Evolutionary conservation across 2,888 invertebrate species (phyloP).

Genomic region (Andrena praecox): DNA sequence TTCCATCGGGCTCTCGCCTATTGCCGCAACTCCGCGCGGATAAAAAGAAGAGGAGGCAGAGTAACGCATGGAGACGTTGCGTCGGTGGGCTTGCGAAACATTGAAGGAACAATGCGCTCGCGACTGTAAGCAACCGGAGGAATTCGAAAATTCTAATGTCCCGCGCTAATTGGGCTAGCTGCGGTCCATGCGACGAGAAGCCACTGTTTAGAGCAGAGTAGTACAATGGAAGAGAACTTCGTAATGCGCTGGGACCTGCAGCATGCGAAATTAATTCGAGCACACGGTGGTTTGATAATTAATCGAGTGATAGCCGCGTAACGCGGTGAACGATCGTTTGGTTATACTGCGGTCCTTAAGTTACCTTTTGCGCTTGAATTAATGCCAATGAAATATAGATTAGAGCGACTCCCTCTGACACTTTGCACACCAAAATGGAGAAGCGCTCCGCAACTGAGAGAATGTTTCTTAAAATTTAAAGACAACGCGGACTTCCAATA

Average conservation of each 20-base stretch:
- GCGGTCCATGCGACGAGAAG: not conserved
- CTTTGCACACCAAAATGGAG: no score
- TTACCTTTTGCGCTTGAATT: no score
- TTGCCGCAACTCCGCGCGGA: not conserved
- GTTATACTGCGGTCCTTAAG: no score
- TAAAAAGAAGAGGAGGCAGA: not conserved
- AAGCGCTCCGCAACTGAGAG: no score
- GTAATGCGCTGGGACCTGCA: slow-evolving; percentile 14
- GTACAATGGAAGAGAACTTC: slow-evolving; percentile 40
- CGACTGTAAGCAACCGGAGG: not conserved
- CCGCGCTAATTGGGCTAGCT: not conserved
- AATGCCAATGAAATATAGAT: no score
- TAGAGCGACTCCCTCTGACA: no score
- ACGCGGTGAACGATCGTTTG: no score
- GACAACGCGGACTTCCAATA: no score
- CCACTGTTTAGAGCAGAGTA: not conserved
- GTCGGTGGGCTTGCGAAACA: not conserved
- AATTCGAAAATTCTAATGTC: slow-evolving; percentile 1
- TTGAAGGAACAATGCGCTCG: not conserved
- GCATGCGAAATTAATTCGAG: no score
- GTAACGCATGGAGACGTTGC: not conserved
- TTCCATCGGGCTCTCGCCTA: not conserved
- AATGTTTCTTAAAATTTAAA: no score
- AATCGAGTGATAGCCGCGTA: no score
- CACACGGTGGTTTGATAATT: no score